Base-by-base conservation (phyloP, 2,888 invertebrate genomes). In the Ptychoptera albimana region DNA sequence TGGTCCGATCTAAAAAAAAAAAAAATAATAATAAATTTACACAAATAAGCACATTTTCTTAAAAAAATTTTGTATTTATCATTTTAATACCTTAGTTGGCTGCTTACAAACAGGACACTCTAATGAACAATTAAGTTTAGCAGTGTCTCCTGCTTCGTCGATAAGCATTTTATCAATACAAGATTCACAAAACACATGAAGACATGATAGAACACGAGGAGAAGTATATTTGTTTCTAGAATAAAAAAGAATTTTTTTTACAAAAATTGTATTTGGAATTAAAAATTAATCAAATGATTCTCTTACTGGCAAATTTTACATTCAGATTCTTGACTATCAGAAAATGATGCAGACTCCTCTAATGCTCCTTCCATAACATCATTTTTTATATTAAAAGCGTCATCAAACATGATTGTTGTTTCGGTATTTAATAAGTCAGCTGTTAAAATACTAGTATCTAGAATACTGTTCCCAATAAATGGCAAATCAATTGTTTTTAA, bases 181-280 rank as follows among this genome's bases (percentile, higher is more conserved):
- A 52, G 77, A 75, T 69, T 91, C 87, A 69, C 94, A 96, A 70
- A 91, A 93, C 43, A 88, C 88, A 71, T 96, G 94, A 61, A 96
- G 79, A 68, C 94, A 96, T 56, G 84, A 80, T 58, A 96, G 74
- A 51, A 94, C 80, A 53, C 89, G 79, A 48, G 94, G 93, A 61
- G 79, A 76, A 63, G 76, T 77, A 58, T 85, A 71, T 56, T 82
- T 80, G 60, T 77, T 76, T 59, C 79, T 80, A 58, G 52, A 73
- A 67, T n/a, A 42, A 32, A 37, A 40, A 12, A 11, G 13, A 12
- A 44, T n/a, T n/a, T 42, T 37, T 23, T 39, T 35, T 29, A 41
- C 8, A 38, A 36, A 10, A n/a, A 14, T n/a, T 10, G 2, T 36
- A 5, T 10, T 35, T 14, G 1, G 6, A 37, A 39, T 35, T 29